Evolutionary conservation across 2,113 vertebrate genomes (phyloP).

Genomic region (Camelus dromedarius): DNA sequence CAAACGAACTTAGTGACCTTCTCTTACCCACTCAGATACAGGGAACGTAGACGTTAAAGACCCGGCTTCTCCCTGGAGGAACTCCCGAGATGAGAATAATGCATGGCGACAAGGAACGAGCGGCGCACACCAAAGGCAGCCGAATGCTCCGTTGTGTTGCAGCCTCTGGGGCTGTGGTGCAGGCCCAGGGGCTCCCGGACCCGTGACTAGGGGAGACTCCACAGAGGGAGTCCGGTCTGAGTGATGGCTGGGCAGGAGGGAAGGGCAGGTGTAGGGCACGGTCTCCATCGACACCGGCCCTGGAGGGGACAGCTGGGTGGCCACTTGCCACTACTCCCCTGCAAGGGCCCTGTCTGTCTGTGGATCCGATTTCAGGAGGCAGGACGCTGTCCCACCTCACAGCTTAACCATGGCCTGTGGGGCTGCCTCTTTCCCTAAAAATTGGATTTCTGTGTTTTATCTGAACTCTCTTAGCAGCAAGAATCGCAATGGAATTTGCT

Average conservation of each 20-base stretch:
- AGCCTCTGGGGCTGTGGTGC: accelerated
- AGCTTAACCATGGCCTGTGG: too few relatives aligned
- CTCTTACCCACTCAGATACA: not conserved
- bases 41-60: not conserved
- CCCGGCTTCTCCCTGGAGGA: accelerated
- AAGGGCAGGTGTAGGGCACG: accelerated
- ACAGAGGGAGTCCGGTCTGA: not conserved
- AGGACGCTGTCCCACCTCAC: too few relatives aligned
- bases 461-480: not conserved
- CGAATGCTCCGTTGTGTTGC: accelerated
- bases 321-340: not conserved
- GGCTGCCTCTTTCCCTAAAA: not conserved
- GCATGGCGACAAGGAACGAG: too few relatives aligned
- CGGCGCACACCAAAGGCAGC: not conserved
- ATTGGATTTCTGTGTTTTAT: accelerated
- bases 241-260: accelerated
- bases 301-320: accelerated
- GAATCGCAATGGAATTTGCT: not conserved
- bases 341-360: not conserved
- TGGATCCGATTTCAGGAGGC: not conserved
- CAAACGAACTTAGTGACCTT: accelerated
- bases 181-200: not conserved
- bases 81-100: not conserved
- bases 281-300: not conserved
- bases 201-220: not conserved